Evolutionary conservation across 2,113 vertebrate species (phyloP).

Genomic region (Donacobius atricapilla): DNA sequence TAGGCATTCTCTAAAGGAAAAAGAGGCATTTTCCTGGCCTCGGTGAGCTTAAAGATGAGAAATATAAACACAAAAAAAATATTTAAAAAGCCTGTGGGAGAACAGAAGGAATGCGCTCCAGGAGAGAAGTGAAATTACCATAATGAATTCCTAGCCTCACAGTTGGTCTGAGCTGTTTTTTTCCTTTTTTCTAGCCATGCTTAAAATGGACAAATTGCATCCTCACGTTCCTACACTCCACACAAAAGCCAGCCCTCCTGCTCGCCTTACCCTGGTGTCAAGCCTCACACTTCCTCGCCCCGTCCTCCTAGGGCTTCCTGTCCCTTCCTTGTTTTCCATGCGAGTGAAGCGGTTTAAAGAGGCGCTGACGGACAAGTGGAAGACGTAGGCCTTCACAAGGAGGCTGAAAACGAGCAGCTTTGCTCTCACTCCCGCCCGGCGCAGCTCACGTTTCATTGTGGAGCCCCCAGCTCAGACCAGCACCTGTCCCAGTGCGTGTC

Average conservation of each 20-base stretch:
- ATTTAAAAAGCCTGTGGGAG: neutral
- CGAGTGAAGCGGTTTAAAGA: neutral
- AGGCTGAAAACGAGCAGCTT: neutral
- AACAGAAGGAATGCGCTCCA: accelerated
- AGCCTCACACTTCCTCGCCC: neutral
- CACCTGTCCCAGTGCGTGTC: neutral
- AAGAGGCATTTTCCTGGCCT: neutral
- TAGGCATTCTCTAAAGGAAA: neutral
- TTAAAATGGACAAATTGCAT: neutral
- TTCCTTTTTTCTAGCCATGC: neutral
- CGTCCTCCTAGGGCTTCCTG: neutral
- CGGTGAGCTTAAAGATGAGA: neutral
- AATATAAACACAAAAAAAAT: neutral
- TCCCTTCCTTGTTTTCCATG: neutral
- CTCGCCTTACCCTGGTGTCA: neutral
- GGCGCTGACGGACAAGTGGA: neutral
- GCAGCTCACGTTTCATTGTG: neutral
- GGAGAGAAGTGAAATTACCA: neutral
- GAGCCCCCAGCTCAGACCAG: neutral
- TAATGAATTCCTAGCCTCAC: neutral
- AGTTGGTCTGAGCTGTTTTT: neutral
- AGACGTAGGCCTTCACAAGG: neutral
- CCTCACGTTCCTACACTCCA: neutral
- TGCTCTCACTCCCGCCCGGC: neutral
- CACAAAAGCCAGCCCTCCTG: neutral